Evolutionary conservation across 1,140 invertebrate species (phyloP), one percentile per base, ranked within the genome.

Genomic region (Antheraea mylitta): DNA sequence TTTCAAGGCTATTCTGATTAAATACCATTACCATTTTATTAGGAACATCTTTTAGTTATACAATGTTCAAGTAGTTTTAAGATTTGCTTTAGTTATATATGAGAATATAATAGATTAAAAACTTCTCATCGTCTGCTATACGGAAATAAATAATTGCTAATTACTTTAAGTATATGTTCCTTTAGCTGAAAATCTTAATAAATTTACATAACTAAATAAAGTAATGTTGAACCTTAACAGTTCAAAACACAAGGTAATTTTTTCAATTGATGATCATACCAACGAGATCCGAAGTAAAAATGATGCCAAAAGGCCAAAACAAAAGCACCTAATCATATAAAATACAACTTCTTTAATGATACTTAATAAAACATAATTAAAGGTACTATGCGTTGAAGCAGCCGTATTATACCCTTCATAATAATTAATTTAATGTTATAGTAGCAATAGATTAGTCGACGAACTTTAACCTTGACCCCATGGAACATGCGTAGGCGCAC

Each of bases 341-440:
- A 53, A 16, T 13, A 53, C 16, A 13, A 53, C 16, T 53, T 16
- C 45, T 16, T 53, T 53, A 53, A 53, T 53, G 16, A 53, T 53
- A 53, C 45, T n/a, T 13, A 16, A 53, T 53, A 16, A 53, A 53
- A 16, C 11, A 53, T 53, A 53, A 53, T 53, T 53, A n/a, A 53
- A 53, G 45, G 45, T 53, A 53, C 0, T 53, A 53, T 53, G 45
- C 45, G 45, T 7, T n/a, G 45, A 13, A 53, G 16, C 45, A 53
- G 9, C 16, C 45, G 45, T 53, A 53, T 53, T 53, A 1, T 53
- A 16, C 45, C 45, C 45, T 53, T 53, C 45, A 53, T 1, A 53
- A 53, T 53, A 53, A 53, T 53, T 53, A 53, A 53, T 53, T 53
- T 53, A 53, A 16, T 53, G 13, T 53, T 53, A 53, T 53, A 13